Base-by-base conservation (phyloP, 2,888 invertebrate genomes). In the Macrophya alboannulata region DNA sequence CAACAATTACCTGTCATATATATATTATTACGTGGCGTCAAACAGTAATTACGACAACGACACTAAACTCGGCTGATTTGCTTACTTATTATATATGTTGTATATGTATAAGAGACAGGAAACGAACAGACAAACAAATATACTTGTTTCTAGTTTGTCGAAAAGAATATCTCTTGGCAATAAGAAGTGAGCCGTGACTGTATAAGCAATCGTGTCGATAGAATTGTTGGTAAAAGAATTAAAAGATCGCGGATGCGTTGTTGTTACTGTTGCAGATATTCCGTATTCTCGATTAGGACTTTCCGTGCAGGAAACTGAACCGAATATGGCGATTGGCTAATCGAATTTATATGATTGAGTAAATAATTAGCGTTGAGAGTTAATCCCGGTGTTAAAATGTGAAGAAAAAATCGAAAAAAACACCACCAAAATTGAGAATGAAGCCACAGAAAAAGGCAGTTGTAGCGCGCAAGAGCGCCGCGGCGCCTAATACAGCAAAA, bases 401-500 rank as follows among this genome's bases (percentile, higher is more conserved):
- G 83, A 83, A 83, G 65, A 83, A 83, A 43, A 83, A 68, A 83
- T n/a, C 10, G 68, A 15, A 37, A 8, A 5, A 68, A 68, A 68
- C 1, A 68, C 15, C 55, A 55, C 25, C 37, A 12, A 37, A 37
- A 68, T 68, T 37, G 37, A 91, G 89, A 90, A 93, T 93, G 93
- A 93, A 93, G 92, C 93, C 93, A 90, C 93, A 93, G 90, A 93
- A 93, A 90, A 93, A 93, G 93, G 92, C 92, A 88, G 89, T 90
- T 85, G 91, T 91, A 90, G 92, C 90, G 91, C 90, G 90, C 86
- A 93, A 93, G 93, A 93, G 92, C 90, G 91, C 92, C 89, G 93
- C 92, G 90, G 90, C 92, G 90, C 89, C 92, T 86, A 88, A 90
- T 86, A 89, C 92, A 88, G 92, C 91, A 88, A 93, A 92, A 87